Percentiles rank a stretch among this genome's conserved stretches.
Conservation (phyloP, 2,888 invertebrate species). For the Ischnura elegans region DNA sequence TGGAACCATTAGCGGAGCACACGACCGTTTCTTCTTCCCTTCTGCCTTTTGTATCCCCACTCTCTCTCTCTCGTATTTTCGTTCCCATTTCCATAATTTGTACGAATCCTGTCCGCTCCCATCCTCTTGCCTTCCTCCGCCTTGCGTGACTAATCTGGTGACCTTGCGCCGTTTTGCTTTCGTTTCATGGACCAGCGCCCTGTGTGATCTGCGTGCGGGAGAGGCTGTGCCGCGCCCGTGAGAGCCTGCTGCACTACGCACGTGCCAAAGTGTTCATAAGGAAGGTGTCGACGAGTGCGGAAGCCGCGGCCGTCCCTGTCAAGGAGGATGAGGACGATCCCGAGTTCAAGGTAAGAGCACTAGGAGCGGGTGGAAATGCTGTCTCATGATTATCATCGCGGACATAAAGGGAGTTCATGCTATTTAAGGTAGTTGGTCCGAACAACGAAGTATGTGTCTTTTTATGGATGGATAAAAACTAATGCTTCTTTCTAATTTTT, state of each 20-base stretch:
- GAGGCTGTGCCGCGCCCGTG: slow-evolving; percentile 73
- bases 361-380: background rate
- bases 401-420: background rate
- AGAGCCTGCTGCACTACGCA: slow-evolving; percentile 73
- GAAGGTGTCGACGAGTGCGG: slow-evolving; percentile 69
- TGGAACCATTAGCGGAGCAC: background rate
- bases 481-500: no score
- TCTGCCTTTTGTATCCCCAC: background rate
- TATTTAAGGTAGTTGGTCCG: no score
- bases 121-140: slow-evolving; percentile 8
- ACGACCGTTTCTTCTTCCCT: background rate
- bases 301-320: slow-evolving; percentile 63
- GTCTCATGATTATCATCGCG: background rate
- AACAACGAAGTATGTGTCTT: no score
- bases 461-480: no score
- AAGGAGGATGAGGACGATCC: slow-evolving; percentile 59
- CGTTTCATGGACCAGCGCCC: slow-evolving; percentile 72
- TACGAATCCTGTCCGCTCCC: background rate
- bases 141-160: slow-evolving; percentile 60
- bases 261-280: slow-evolving; percentile 74
- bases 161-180: slow-evolving; percentile 52
- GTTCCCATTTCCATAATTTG: slow-evolving; percentile 47
- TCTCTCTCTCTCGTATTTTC: background rate
- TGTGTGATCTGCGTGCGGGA: slow-evolving; percentile 73
- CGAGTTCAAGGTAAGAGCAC: slow-evolving; percentile 39